phyloP scores from a whole-genome alignment of 2,113 vertebrate species.

The Andinoacara biseriatus region DNA sequence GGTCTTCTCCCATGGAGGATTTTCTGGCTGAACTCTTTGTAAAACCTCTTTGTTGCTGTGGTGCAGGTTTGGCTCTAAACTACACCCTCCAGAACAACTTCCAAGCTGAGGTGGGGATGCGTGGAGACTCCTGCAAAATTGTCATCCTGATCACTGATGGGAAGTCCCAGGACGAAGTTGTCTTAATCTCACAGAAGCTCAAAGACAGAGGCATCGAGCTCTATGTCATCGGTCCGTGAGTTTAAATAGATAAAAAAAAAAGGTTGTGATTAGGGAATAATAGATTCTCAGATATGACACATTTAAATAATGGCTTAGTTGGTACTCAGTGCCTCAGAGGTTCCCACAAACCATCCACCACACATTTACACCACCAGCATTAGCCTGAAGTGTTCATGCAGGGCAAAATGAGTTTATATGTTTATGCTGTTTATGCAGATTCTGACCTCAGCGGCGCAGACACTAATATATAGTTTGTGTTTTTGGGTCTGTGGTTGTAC shows the following conservation, averaged over 20 bases:
- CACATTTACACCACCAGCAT: not conserved
- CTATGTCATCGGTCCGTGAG: conserved; percentile 89
- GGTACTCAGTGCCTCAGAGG: not conserved
- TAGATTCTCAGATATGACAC: not conserved
- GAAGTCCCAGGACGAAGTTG: conserved; percentile 95
- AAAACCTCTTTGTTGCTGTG: not conserved
- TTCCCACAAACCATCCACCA: too few species aligned
- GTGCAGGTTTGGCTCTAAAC: not conserved
- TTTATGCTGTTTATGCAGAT: not conserved
- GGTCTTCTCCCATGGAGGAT: too few species aligned
- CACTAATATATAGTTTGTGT: not conserved
- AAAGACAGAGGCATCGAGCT: conserved; percentile 88
- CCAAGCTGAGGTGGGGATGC: not conserved
- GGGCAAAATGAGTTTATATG: not conserved
- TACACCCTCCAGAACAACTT: conserved; percentile 77
- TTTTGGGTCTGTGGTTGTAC: not conserved
- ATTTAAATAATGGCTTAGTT: not conserved
- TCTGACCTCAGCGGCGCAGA: not conserved
- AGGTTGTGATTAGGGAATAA: not conserved
- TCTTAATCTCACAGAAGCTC: conserved; percentile 86
- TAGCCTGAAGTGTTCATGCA: not conserved
- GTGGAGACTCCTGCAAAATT: not conserved
- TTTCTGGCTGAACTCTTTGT: not conserved
- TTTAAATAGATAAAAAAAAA: not conserved
- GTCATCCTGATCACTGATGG: conserved; percentile 84